phyloP scores from a whole-genome alignment of 2,888 invertebrate species.

The Eupithecia subumbrata region DNA sequence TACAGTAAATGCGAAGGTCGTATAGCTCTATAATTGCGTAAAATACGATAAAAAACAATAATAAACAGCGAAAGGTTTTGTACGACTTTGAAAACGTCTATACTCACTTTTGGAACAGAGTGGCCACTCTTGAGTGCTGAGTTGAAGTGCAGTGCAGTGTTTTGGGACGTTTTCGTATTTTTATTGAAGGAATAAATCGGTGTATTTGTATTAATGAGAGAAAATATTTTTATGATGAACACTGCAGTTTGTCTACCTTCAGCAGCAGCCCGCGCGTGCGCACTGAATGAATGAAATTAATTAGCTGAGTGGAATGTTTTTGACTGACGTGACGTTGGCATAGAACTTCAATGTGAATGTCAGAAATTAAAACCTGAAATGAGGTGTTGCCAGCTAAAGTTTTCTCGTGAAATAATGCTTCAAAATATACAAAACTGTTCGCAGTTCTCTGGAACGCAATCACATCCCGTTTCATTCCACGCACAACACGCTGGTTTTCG shows the following conservation, averaged over 20 bases:
- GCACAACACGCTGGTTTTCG: neutral
- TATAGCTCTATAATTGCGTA: constrained; percentile 22
- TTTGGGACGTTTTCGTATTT: neutral
- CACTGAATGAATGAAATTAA: neutral
- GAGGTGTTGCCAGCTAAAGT: neutral
- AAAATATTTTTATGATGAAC: neutral
- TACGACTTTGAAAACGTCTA: neutral
- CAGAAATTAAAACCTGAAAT: neutral
- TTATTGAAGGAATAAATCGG: constrained; percentile 13
- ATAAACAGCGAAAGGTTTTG: constrained; percentile 33
- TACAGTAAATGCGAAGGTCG: constrained; percentile 30
- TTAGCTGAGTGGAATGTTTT: neutral
- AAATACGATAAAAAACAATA: constrained; percentile 36
- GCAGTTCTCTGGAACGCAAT: neutral
- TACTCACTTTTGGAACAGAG: constrained; percentile 34
- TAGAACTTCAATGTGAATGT: neutral
- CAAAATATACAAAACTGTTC: neutral
- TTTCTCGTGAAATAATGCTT: neutral
- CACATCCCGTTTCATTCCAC: neutral
- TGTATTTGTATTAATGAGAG: constrained; percentile 25
- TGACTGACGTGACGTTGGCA: neutral
- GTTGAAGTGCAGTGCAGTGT: neutral
- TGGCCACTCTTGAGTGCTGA: constrained; percentile 12
- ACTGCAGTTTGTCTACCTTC: neutral
- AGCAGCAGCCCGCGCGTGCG: constrained; percentile 3